phyloP scores from a whole-genome alignment of 1,140 invertebrate genomes.

The Drosophila albomicans region DNA sequence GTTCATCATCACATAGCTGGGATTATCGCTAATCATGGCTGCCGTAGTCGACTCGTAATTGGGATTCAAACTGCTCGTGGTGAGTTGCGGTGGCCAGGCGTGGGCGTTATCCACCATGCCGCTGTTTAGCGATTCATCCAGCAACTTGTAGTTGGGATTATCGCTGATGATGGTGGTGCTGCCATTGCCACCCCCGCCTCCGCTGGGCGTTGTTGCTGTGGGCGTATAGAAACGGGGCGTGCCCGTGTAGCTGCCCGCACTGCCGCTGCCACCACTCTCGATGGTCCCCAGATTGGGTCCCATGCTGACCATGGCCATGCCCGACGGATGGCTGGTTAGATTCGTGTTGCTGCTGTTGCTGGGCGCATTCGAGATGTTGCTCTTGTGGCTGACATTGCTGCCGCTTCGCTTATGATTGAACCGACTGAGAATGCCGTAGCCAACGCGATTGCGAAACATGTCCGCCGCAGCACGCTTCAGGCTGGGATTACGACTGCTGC shows the following conservation, averaged over 20 bases:
- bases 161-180: slow-evolving; percentile 54
- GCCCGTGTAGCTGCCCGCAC: slow-evolving; percentile 73
- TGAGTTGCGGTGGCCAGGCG: slow-evolving; percentile 27
- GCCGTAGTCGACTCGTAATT: slow-evolving; percentile 58
- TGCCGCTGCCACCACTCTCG: slow-evolving; percentile 81
- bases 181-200: slow-evolving; percentile 24
- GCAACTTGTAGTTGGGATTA: slow-evolving; percentile 72
- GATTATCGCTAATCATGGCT: slow-evolving; percentile 49
- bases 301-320: slow-evolving; percentile 53
- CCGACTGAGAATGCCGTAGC: slow-evolving; percentile 54
- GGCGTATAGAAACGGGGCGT: slow-evolving; percentile 72
- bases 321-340: slow-evolving; percentile 59
- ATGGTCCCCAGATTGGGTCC: slow-evolving; percentile 73
- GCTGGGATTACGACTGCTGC: slow-evolving; percentile 61
- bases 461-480: slow-evolving; percentile 64
- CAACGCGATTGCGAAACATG: slow-evolving; percentile 54
- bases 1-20: slow-evolving; percentile 67
- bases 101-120: slow-evolving; percentile 6
- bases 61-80: slow-evolving; percentile 70
- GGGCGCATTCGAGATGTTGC: slow-evolving; percentile 70
- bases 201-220: slow-evolving; percentile 51
- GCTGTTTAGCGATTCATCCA: slow-evolving; percentile 67
- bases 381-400: slow-evolving; percentile 79
- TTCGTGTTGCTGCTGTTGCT: slow-evolving; percentile 75
- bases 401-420: slow-evolving; percentile 76